Evolutionary conservation across 1,140 invertebrate species (phyloP), one percentile per base, ranked within the genome.

Genomic region (Scaptomyza hsui): DNA sequence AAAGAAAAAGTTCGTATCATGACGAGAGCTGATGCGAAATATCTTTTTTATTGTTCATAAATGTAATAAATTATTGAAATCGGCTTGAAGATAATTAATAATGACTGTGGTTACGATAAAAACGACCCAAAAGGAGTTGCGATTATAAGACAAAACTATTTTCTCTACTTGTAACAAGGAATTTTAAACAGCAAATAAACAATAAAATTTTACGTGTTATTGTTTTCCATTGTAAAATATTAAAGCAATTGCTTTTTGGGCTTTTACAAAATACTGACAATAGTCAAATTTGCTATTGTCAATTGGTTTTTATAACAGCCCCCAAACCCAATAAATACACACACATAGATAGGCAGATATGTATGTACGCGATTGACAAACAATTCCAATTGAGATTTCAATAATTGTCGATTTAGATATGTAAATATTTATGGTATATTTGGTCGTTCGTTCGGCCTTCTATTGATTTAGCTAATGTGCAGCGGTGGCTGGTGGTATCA

Each of bases 371-470:
- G 69, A 41, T 74, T 71, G 44, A 67, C 78, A 81, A 82, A 86
- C 82, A 88, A 78, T 88, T 88, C 75, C 82, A 88, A 88, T 88
- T 88, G 82, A 88, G 82, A 88, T 88, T 88, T 88, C 82, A 88
- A 88, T 88, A 88, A 88, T 88, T 88, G 82, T 88, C 82, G 82
- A 88, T 88, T 88, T 88, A 82, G 82, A 88, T 88, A 88, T 88
- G 82, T 75, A 88, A 88, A 88, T 88, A 88, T 88, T 88, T 78
- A 82, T 88, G 71, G 70, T 86, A 77, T 81, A 86, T 85, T 83
- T 65, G 67, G 71, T 78, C 48, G 72, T 68, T 44, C 24, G 73
- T 52, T 26, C n/a, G 26, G 32, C 48, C 59, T 41, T 56, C 62
- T 88, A 78, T 88, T 88, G 82, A 86, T 85, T 82, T 82, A 88